These are phyloP conservation scores for Megaceryle alcyon DNA, from an alignment of 2,797 vertebrate species.

Conservation along the genomic window DNA sequence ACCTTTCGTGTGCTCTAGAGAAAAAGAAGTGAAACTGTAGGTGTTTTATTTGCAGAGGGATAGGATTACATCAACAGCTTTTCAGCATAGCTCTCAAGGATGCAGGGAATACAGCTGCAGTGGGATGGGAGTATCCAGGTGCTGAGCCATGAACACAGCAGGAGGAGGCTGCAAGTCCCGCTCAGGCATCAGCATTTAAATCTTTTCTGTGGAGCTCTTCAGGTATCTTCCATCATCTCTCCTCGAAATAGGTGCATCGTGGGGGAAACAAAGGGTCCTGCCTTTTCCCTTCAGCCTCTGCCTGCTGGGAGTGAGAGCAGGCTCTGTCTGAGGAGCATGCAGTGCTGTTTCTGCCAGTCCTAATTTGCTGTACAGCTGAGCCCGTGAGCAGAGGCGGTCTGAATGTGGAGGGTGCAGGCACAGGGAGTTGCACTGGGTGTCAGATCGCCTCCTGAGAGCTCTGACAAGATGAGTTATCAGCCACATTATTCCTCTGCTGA, in stretches of 20 bases:
- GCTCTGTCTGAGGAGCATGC: background rate
- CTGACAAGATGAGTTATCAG: slow-evolving; percentile 14
- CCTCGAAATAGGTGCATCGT: background rate
- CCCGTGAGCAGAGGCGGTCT: background rate
- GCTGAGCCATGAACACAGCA: background rate
- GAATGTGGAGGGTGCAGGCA: background rate
- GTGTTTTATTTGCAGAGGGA: background rate
- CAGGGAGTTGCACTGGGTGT: background rate
- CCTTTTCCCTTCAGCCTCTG: background rate
- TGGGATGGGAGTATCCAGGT: background rate
- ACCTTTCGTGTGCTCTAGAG: background rate
- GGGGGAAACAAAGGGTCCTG: background rate
- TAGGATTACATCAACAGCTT: background rate
- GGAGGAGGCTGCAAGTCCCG: background rate
- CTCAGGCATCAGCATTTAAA: background rate
- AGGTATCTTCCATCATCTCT: background rate
- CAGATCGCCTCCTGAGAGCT: slow-evolving; percentile 7
- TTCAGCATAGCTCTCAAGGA: background rate
- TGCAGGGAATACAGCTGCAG: background rate
- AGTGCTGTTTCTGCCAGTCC: slow-evolving; percentile 28
- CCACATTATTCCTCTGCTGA: background rate
- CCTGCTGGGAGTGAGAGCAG: background rate
- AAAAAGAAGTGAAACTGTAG: background rate
- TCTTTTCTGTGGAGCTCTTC: background rate
- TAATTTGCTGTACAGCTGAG: slow-evolving; percentile 3